A percentile compares a stretch with the other conserved stretches of the same genome.
phyloP scores from a whole-genome alignment of 2,113 vertebrate species.

The Calyptommatus sinebrachiatus region DNA sequence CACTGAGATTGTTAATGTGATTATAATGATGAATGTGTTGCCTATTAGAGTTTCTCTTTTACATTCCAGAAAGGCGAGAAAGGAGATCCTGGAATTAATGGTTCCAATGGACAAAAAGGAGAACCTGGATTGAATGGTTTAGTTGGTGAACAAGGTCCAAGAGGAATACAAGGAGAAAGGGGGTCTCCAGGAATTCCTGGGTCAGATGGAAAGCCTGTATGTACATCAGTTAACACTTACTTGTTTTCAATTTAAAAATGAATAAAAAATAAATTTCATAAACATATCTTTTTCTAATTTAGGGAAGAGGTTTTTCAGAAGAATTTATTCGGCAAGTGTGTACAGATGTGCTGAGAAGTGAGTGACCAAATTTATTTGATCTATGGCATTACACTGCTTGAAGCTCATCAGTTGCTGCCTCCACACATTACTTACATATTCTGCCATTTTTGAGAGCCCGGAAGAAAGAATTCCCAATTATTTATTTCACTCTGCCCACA shows the following conservation, averaged over 20 bases:
- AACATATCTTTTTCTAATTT: constrained; percentile 53
- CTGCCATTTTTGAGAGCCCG: no score
- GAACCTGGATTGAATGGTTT: constrained; percentile 80
- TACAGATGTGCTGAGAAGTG: constrained; percentile 88
- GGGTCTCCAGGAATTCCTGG: constrained; percentile 83
- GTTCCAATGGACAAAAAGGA: constrained; percentile 82
- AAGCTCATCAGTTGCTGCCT: neutral
- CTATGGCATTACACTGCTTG: neutral
- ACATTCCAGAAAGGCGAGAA: constrained; percentile 86
- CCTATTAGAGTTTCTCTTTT: constrained; percentile 55
- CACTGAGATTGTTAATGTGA: neutral
- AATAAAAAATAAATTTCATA: neutral
- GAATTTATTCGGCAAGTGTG: constrained; percentile 91
- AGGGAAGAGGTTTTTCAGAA: constrained; percentile 88
- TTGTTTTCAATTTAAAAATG: constrained; percentile 26
- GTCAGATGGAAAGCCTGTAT: constrained; percentile 85
- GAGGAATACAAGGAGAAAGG: constrained; percentile 77
- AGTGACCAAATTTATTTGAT: constrained; percentile 59
- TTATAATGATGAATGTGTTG: neutral
- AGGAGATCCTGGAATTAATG: constrained; percentile 83
- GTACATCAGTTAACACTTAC: constrained; percentile 50
- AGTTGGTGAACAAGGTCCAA: constrained; percentile 76
- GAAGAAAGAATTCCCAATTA: no score
- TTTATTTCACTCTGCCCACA: no score
- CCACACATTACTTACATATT: no score